Evolutionary conservation across 2,888 invertebrate genomes (phyloP), one percentile per base, ranked within the genome.

Genomic region (Tethea ocularis): DNA sequence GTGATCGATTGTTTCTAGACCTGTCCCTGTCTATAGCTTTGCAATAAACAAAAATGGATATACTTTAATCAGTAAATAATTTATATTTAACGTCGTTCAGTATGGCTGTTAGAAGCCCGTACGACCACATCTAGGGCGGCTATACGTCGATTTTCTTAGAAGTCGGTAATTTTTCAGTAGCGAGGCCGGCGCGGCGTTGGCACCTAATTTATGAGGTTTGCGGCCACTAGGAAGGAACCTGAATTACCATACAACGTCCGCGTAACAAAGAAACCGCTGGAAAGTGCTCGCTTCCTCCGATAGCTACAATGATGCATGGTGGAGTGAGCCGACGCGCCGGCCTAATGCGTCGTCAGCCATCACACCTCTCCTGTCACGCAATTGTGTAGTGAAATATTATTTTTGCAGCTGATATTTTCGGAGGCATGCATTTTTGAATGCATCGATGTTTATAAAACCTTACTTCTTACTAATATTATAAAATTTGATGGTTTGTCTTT

Each of bases 221-320:
- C 82, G 78, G 82, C 80, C 78, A 82, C 71, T 63, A 81, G 89
- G 89, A 91, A 91, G 91, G 91, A 91, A 91, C 76, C 81, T 67
- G 72, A 83, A 91, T 92, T 92, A 90, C 87, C 92, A 92, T 91
- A 91, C 87, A 84, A 88, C 89, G 82, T 84, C 84, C 84, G 84
- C 76, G 75, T 82, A 81, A 83, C 86, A 89, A 88, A 88, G 85
- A 88, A 88, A 84, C 83, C 76, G 74, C 68, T 76, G 79, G 82
- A 77, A 81, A 82, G 75, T 78, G 82, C 80, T 80, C 77, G 82
- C 80, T 80, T 77, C 81, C 83, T 85, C 82, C 73, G 74, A 80
- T 84, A 33, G 22, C 33, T 17, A 72, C 68, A 75, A 72, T 83
- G 82, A 82, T 74, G 82, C 80, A 83, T 84, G 74, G 33, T 33